Evolutionary conservation across 2,113 vertebrate species (phyloP).

Genomic region (Sterrhoptilus dennistouni): DNA sequence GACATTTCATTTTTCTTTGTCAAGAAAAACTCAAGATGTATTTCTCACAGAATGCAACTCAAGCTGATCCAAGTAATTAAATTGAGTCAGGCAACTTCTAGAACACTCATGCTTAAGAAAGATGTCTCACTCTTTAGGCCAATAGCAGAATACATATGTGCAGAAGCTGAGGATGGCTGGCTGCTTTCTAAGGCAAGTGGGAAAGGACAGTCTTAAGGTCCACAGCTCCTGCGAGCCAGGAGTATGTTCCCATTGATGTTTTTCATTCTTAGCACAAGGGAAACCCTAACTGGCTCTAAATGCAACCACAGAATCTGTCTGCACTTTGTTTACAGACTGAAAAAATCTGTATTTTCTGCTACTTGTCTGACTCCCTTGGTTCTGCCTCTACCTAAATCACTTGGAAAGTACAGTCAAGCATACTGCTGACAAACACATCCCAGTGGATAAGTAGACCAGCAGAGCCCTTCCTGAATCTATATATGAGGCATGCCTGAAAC

Average conservation of each 20-base stretch:
- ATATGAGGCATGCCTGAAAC: neutral
- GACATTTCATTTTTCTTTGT: neutral
- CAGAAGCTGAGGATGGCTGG: neutral
- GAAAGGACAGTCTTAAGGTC: neutral
- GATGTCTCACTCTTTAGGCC: neutral
- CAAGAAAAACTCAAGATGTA: neutral
- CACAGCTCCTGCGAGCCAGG: neutral
- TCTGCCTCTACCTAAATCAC: neutral
- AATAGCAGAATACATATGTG: accelerated
- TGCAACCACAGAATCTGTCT: neutral
- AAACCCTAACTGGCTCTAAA: neutral
- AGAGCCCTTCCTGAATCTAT: neutral
- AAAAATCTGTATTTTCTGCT: neutral
- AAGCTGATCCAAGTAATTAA: neutral
- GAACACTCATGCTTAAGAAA: neutral
- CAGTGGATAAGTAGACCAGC: neutral
- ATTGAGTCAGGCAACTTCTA: neutral
- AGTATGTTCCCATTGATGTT: neutral
- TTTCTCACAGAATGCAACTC: neutral
- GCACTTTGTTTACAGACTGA: neutral
- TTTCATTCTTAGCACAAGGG: neutral
- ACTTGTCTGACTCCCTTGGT: neutral
- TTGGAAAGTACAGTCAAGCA: accelerated
- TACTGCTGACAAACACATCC: neutral
- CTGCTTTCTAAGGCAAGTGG: neutral